Percentiles rank a stretch among this genome's conserved stretches.
Evolutionary conservation across 2,888 invertebrate species (phyloP).

Genomic region (Tuberolachnus salignus): DNA sequence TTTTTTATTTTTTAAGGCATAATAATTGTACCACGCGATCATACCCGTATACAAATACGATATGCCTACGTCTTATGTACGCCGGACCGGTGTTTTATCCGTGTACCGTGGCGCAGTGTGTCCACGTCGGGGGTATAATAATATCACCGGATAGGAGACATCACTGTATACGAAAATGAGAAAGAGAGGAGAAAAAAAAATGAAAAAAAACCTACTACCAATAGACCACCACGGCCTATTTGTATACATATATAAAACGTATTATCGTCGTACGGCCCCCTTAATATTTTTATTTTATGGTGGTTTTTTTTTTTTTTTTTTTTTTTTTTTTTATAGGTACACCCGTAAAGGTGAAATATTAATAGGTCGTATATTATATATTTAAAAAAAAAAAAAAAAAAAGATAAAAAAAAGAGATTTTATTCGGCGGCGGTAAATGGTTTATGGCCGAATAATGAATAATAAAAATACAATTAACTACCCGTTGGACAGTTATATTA

Average conservation of each 20-base stretch:
- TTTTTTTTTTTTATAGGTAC: too few relatives aligned
- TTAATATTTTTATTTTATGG: too few relatives aligned
- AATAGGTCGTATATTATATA: slow-evolving; percentile 10
- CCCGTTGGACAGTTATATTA: not conserved
- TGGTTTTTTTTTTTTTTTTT: too few relatives aligned
- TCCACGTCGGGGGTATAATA: too few relatives aligned
- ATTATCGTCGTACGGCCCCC: too few relatives aligned
- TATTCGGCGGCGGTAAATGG: slow-evolving; percentile 11
- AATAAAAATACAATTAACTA: slow-evolving; percentile 38
- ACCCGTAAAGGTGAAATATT: not conserved
- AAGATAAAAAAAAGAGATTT: not conserved
- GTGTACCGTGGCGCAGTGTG: not conserved
- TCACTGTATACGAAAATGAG: too few relatives aligned
- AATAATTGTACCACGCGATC: slow-evolving; percentile 5
- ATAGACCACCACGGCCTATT: too few relatives aligned
- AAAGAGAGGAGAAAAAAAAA: too few relatives aligned
- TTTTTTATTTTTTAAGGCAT: slow-evolving; percentile 11
- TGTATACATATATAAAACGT: too few relatives aligned
- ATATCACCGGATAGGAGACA: not conserved
- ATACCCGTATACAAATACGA: not conserved
- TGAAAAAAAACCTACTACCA: too few relatives aligned
- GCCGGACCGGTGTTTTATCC: too few relatives aligned
- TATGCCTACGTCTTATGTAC: not conserved
- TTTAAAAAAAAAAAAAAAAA: not conserved
- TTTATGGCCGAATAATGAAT: slow-evolving; percentile 31